Percentiles rank a stretch among this genome's conserved stretches.
Conservation (phyloP, 2,113 vertebrate species). For the Myotis davidii region DNA sequence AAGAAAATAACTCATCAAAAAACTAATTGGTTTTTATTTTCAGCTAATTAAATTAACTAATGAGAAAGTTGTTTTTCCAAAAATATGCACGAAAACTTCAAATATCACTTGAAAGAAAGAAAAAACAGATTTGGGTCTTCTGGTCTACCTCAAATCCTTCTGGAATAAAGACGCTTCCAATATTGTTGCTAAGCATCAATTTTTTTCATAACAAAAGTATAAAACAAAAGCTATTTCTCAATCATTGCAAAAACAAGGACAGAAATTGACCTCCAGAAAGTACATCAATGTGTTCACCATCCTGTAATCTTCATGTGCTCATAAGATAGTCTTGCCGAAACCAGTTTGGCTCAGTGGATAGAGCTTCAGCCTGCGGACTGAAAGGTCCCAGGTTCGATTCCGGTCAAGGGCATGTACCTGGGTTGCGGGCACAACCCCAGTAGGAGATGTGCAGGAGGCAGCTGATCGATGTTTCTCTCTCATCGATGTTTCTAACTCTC, state of each 20-base stretch:
- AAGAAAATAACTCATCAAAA: slow-evolving; percentile 59
- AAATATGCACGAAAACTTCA: background rate
- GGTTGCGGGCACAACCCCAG: too few relatives aligned
- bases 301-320: background rate
- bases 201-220: background rate
- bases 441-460: too few relatives aligned
- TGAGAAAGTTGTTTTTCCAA: slow-evolving; percentile 35
- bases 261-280: background rate
- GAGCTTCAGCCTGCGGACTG: too few relatives aligned
- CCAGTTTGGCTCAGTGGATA: too few relatives aligned
- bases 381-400: too few relatives aligned
- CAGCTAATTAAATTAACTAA: slow-evolving; percentile 14
- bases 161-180: background rate
- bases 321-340: background rate
- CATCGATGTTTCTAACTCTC: too few relatives aligned
- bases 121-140: slow-evolving; percentile 2
- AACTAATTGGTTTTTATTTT: slow-evolving; percentile 60
- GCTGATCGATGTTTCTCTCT: too few relatives aligned
- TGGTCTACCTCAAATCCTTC: background rate
- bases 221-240: background rate
- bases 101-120: background rate
- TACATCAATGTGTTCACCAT: background rate
- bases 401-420: too few relatives aligned
- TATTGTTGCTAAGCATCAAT: background rate
- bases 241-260: background rate